Base-by-base conservation (phyloP, 2,113 vertebrate genomes). In the Cyphomyrus discorhynchus region DNA sequence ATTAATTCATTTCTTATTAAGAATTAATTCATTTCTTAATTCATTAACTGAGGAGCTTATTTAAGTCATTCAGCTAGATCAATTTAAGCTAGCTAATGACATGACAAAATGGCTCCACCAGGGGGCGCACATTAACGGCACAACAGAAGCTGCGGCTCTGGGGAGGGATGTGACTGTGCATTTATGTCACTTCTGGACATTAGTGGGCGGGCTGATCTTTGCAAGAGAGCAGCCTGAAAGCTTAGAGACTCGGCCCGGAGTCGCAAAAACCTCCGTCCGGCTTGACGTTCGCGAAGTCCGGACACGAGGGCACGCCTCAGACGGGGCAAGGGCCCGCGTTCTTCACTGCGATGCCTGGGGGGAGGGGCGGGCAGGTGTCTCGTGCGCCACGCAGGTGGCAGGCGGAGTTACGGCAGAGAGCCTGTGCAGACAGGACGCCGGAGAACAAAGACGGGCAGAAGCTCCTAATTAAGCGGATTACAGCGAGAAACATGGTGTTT, bases 401-500 rank as follows among this genome's bases (percentile, higher is more conserved):
- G 19, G 45, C 4, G 21, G 83, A n/a, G 13, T 35, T 24, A 52
- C 15, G n/a, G 39, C 21, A 52, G 19, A 52, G 53, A 8, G 46
- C 5, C 49, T 86, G 49, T 4, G 24, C 88, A 80, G 70, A 31
- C 88, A 56, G 70, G 66, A 42, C 21, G 27, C 47, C 10, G 47
- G 8, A 13, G 88, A 35, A 86, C 31, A 89, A 89, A 89, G 50
- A 42, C n/a, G 35, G 19, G 46, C 45, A 70, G 45, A 45, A 82
- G n/a, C 46, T 70, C 17, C 46, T 49, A 82, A 52, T 89, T 77
- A 89, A 82, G 27, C 3, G 46, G 88, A 80, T 89, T 89, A 89
- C 70, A 77, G 88, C 66, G 27, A 49, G 27, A 52, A 82, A 77
- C 31, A 31, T 31, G 42, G 7, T 83, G 88, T 53, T 82, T 56